Evolutionary conservation across 1,140 invertebrate species (phyloP).

Genomic region (Trissolcus basalis): DNA sequence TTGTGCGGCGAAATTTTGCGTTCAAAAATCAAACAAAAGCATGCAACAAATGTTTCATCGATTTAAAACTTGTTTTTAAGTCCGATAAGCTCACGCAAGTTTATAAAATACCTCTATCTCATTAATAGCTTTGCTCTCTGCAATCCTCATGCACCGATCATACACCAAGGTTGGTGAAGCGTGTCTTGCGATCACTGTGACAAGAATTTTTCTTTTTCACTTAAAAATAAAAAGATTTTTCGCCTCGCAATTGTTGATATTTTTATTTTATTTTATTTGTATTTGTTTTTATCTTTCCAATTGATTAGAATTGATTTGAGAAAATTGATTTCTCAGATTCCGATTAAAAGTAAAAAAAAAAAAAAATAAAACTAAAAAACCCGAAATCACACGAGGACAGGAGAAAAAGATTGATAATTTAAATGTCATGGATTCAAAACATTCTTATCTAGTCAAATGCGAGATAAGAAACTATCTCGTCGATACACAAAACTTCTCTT

Average conservation of each 20-base stretch:
- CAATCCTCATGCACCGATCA: slow-evolving; percentile 51
- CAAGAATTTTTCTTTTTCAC: slow-evolving; percentile 34
- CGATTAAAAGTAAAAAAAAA: no score
- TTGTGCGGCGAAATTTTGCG: no score
- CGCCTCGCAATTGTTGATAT: not conserved
- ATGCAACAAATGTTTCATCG: slow-evolving; percentile 2
- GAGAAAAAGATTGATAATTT: slow-evolving; percentile 1
- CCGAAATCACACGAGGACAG: no score
- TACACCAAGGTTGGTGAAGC: slow-evolving; percentile 33
- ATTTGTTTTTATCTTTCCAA: not conserved
- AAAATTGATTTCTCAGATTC: no score
- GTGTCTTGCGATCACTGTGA: slow-evolving; percentile 53
- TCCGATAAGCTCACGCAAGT: slow-evolving; percentile 47
- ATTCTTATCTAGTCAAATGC: slow-evolving; percentile 20
- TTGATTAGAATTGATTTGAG: slow-evolving; percentile 4
- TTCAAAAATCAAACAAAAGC: slow-evolving; percentile 8
- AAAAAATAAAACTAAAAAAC: not conserved
- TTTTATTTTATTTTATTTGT: slow-evolving; percentile 5
- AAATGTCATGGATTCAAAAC: slow-evolving; percentile 8
- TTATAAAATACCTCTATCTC: no score
- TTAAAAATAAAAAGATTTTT: no score
- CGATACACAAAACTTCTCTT: slow-evolving; percentile 12
- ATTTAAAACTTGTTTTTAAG: no score
- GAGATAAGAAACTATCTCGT: slow-evolving; percentile 14
- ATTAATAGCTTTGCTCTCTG: no score